These are phyloP conservation scores for Epirrita christyi DNA, from an alignment of 2,888 invertebrate genomes.

Conservation along the genomic window DNA sequence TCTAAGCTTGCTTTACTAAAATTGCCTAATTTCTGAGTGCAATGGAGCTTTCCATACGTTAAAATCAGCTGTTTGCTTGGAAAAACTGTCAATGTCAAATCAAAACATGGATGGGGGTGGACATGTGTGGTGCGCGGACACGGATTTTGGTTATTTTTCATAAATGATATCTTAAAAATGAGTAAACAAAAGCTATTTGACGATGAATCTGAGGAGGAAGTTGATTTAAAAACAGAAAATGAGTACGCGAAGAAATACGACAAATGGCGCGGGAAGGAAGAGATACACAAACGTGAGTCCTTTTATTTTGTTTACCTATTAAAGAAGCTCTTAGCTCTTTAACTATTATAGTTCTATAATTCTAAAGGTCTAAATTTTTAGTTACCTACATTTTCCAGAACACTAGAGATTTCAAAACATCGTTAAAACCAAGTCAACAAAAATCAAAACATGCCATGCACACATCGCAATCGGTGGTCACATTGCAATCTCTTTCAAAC, in stretches of 20 bases:
- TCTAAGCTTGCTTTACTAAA: too few species aligned
- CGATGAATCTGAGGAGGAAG: conserved; percentile 82
- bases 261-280: conserved; percentile 93
- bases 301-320: not conserved
- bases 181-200: conserved; percentile 78
- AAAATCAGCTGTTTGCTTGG: too few species aligned
- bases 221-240: conserved; percentile 88
- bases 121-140: not conserved
- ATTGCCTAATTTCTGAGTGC: too few species aligned
- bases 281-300: conserved; percentile 90
- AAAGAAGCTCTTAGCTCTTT: too few species aligned
- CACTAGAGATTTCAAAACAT: too few species aligned
- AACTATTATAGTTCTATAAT: not conserved
- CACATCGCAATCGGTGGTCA: too few species aligned
- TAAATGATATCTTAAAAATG: conserved; percentile 43
- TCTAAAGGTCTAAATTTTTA: too few species aligned
- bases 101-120: not conserved
- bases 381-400: too few species aligned
- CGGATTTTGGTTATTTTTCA: conserved; percentile 18
- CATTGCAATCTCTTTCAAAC: too few species aligned
- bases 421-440: too few species aligned
- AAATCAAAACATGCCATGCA: too few species aligned
- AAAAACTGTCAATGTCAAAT: not conserved
- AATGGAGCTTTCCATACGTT: too few species aligned
- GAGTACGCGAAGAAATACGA: conserved; percentile 94